Evolutionary conservation across 2,888 invertebrate genomes (phyloP).

Genomic region (Ochropacha duplaris): DNA sequence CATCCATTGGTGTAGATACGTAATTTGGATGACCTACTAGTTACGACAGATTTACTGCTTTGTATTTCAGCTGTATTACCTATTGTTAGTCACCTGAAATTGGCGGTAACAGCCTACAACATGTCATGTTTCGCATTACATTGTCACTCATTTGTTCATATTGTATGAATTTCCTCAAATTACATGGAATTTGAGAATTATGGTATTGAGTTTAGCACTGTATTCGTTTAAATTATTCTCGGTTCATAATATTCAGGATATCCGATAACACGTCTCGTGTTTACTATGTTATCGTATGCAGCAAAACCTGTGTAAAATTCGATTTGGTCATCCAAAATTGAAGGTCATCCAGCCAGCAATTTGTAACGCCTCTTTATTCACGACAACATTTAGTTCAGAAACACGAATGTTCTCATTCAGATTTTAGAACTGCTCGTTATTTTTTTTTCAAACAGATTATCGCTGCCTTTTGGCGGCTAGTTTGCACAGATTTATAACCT

Average conservation of each 20-base stretch:
- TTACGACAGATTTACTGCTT: not conserved
- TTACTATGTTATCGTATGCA: conserved; percentile 9
- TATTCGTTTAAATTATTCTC: not conserved
- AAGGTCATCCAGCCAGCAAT: conserved; percentile 20
- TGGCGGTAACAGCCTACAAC: not conserved
- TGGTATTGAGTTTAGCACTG: not conserved
- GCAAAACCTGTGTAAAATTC: conserved; percentile 18
- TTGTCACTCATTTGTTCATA: not conserved
- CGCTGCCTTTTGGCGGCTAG: not conserved
- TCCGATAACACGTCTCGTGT: not conserved
- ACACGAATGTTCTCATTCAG: not conserved
- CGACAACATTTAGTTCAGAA: conserved; percentile 5
- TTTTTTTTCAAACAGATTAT: not conserved
- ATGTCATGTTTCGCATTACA: not conserved
- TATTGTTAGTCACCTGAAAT: not conserved
- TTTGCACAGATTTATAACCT: not conserved
- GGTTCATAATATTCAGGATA: not conserved
- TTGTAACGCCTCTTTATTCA: conserved; percentile 12
- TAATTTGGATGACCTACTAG: conserved; percentile 16
- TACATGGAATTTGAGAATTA: not conserved
- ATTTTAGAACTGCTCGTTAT: not conserved
- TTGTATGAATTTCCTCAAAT: not conserved
- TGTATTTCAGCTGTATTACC: not conserved
- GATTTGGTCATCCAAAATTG: conserved; percentile 17
- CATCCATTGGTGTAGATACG: conserved; percentile 20